Evolutionary conservation across 2,113 vertebrate genomes (phyloP).

Genomic region (Mormoops blainvillei): DNA sequence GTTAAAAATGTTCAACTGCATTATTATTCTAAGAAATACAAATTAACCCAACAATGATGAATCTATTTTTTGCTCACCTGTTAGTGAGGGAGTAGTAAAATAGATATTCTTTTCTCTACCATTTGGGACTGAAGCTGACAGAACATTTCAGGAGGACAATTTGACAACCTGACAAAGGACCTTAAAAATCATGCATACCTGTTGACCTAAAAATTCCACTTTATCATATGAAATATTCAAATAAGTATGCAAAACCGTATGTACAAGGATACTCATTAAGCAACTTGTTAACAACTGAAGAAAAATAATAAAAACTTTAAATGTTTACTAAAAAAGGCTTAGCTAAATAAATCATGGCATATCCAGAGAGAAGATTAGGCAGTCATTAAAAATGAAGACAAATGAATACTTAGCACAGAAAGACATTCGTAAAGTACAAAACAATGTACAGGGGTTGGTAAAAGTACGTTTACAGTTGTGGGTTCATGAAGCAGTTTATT

Average conservation of each 20-base stretch:
- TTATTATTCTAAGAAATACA: neutral
- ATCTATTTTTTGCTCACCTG: neutral
- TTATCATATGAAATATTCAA: neutral
- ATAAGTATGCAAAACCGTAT: neutral
- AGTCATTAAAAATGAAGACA: neutral
- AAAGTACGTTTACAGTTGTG: neutral
- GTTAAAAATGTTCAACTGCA: constrained; percentile 8
- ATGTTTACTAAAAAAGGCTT: neutral
- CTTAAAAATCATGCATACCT: neutral
- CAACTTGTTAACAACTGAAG: neutral
- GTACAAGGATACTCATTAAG: neutral
- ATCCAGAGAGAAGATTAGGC: neutral
- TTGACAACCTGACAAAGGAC: neutral
- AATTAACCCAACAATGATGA: neutral
- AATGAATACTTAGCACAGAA: neutral
- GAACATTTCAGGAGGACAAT: neutral
- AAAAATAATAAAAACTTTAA: neutral
- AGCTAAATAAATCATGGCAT: neutral
- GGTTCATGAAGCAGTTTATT: neutral
- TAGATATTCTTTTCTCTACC: neutral
- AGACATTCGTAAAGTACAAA: neutral
- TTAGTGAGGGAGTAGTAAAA: neutral
- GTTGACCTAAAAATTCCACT: neutral
- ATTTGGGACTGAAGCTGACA: neutral
- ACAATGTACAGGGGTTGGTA: neutral